Percentiles rank a stretch among this genome's conserved stretches.
phyloP scores from a whole-genome alignment of 2,113 vertebrate genomes.

The Solenodon paradoxus region DNA sequence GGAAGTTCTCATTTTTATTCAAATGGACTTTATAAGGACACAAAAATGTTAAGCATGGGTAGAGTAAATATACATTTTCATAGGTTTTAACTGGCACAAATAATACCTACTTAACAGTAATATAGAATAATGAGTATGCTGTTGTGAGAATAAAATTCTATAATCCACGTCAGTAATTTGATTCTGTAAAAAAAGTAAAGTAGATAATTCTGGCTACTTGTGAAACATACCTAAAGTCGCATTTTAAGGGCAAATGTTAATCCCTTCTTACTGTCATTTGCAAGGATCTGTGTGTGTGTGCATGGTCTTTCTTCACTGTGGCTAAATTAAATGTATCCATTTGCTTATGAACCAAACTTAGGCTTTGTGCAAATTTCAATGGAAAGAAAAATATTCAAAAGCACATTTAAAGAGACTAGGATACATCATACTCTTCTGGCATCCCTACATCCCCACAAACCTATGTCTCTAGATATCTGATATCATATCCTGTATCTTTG shows the following conservation, averaged over 20 bases:
- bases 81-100: background rate
- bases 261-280: slow-evolving; percentile 71
- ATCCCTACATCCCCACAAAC: background rate
- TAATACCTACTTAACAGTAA: background rate
- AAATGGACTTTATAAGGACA: background rate
- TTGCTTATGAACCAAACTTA: slow-evolving; percentile 60
- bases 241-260: slow-evolving; percentile 62
- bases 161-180: background rate
- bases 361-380: slow-evolving; percentile 30
- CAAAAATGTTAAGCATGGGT: background rate
- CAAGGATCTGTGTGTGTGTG: slow-evolving; percentile 59
- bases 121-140: background rate
- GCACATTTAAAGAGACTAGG: slow-evolving; percentile 56
- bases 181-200: background rate
- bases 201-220: background rate
- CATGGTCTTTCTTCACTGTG: slow-evolving; percentile 45
- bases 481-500: background rate
- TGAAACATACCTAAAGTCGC: slow-evolving; percentile 35
- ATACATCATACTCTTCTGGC: slow-evolving; percentile 41
- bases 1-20: background rate
- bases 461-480: background rate
- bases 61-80: background rate
- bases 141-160: background rate
- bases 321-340: slow-evolving; percentile 32
- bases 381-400: slow-evolving; percentile 36